A percentile compares a stretch with the other conserved stretches of the same genome.
These are phyloP conservation scores for Aethes cnicana DNA, from an alignment of 2,888 invertebrate species.

Conservation along the genomic window DNA sequence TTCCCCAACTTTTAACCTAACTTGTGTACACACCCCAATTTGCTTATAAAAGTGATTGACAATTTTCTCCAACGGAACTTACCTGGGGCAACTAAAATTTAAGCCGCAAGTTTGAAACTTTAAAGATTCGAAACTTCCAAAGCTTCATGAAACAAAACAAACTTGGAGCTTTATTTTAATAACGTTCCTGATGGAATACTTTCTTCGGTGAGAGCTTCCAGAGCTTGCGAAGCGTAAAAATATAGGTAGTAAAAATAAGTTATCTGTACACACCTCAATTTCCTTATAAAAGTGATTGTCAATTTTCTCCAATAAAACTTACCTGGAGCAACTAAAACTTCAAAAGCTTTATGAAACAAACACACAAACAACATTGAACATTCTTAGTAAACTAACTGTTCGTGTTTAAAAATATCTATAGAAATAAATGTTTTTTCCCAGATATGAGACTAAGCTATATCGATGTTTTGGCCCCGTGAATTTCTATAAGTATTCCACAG, in stretches of 20 bases:
- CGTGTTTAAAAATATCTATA: too few relatives aligned
- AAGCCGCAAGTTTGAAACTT: constrained; percentile 4
- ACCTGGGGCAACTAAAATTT: constrained; percentile 14
- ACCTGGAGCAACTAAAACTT: constrained; percentile 15
- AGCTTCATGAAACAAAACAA: constrained; percentile 19
- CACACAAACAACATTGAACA: too few relatives aligned
- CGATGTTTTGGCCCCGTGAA: too few relatives aligned
- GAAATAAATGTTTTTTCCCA: too few relatives aligned
- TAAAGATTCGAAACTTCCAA: constrained; percentile 16
- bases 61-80: constrained; percentile 4
- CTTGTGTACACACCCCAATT: too few relatives aligned
- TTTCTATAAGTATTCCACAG: too few relatives aligned
- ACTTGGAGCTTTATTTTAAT: constrained; percentile 17
- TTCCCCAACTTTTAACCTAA: too few relatives aligned
- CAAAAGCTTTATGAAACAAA: constrained; percentile 15
- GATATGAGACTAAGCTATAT: too few relatives aligned
- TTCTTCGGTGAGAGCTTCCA: constrained; percentile 10
- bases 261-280: background rate
- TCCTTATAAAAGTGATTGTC: constrained; percentile 8
- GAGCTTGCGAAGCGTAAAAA: background rate
- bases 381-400: too few relatives aligned
- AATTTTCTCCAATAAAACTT: constrained; percentile 3
- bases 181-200: constrained; percentile 10
- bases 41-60: constrained; percentile 8
- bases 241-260: background rate